Base-by-base conservation (phyloP, 2,888 invertebrate species). In the Panorpa germanica region DNA sequence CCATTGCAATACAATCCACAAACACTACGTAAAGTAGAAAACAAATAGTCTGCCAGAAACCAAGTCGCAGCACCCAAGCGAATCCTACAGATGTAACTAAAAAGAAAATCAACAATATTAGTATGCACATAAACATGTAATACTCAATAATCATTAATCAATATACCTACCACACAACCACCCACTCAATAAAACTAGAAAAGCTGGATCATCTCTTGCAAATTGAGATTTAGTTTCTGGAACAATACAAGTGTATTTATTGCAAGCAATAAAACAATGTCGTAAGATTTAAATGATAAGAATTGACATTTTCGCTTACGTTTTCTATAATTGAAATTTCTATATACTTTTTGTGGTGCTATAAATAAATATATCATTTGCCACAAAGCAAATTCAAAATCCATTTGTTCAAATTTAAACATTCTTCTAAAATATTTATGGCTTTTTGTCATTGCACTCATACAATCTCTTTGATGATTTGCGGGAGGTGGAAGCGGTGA, bases 361-460 rank as follows among this genome's bases (percentile, higher is more conserved):
- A 82, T 66, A 48, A 98, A 83, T 37, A 98, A 60, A 52, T 93
- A 93, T 1, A 93, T 55, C 88, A 96, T 95, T 65, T 98, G 96
- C 96, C 96, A 98, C n/a, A 81, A 61, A 0, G 96, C 96, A 60
- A 91, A 96, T 52, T 98, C 93, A 59, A 98, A 98, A 57, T 98
- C 96, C 96, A 98, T 98, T 59, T 96, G 95, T 46, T 83, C 72
- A 48, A 91, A 90, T 53, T 85, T 82, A 35, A 86, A 63, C 35
- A 90, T 56, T 45, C 86, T 66, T 39, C 82, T 60, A 29, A 91
- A 57, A 54, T 88, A 88, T 59, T 81, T 80, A 55, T 81, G 82
- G 37, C 81, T 67, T 57, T 91, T 90, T 24, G 81, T 75, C 23
- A 86, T 76, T 3, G 88, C 90, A 34, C 81, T 76, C 44, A 77